Percentiles rank a stretch among this genome's conserved stretches.
Conservation (phyloP, 2,797 vertebrate species). For the Coendou prehensilis region DNA sequence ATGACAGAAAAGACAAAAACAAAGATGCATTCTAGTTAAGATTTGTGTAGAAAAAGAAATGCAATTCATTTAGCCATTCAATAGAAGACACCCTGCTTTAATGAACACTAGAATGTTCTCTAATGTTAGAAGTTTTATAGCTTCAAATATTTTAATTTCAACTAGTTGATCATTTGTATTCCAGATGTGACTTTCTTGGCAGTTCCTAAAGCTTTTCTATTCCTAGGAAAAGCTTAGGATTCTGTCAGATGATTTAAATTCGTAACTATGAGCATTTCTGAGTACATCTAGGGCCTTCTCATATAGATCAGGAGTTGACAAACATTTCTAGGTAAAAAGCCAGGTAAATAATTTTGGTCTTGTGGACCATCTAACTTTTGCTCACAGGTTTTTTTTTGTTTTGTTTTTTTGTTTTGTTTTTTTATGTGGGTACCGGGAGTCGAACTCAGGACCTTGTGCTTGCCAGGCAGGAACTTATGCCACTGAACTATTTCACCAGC, state of each 20-base stretch:
- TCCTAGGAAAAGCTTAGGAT: not conserved
- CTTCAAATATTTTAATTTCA: constrained; percentile 54
- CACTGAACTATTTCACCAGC: too few species aligned
- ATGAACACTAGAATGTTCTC: not conserved
- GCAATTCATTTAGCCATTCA: not conserved
- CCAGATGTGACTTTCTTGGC: not conserved
- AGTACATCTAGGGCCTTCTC: not conserved
- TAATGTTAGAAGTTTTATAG: constrained; percentile 26
- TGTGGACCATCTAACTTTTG: not conserved
- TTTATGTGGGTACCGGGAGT: too few species aligned
- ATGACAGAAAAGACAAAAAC: not conserved
- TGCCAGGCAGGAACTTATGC: too few species aligned
- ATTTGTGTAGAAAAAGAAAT: not conserved
- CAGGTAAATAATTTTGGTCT: not conserved
- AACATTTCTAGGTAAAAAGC: not conserved
- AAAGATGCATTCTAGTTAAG: not conserved
- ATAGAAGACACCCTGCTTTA: not conserved
- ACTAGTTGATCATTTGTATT: constrained; percentile 33
- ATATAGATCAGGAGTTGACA: not conserved
- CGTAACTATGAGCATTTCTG: not conserved
- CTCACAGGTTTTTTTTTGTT: not conserved
- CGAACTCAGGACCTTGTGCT: too few species aligned
- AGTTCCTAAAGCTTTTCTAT: not conserved
- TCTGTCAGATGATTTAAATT: not conserved
- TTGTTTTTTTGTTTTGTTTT: too few species aligned